A percentile compares a stretch with the other conserved stretches of the same genome.
Evolutionary conservation across 2,113 vertebrate species (phyloP).

Genomic region (Oreochromis niloticus): DNA sequence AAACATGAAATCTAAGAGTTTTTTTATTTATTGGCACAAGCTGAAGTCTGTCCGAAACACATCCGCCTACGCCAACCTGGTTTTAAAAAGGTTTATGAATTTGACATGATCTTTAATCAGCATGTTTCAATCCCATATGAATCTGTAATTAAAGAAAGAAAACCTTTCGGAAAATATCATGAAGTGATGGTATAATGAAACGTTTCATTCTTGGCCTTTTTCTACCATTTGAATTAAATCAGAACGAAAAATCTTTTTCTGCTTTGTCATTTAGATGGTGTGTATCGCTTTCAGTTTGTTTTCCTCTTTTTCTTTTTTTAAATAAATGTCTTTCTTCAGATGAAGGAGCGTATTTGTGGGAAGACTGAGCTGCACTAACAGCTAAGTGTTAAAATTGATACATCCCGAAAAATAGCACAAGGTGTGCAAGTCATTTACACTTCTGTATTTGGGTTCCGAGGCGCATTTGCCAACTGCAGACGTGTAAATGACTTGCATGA

Average conservation of each 20-base stretch:
- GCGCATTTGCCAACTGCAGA: background rate
- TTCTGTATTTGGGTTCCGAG: slow-evolving; percentile 4
- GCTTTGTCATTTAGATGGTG: background rate
- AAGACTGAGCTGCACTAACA: slow-evolving; percentile 1
- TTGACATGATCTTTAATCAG: background rate
- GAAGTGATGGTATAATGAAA: too few relatives aligned
- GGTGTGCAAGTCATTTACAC: background rate
- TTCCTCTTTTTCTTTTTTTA: background rate
- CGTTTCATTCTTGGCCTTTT: background rate
- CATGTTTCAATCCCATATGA: background rate
- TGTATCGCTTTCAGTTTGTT: background rate
- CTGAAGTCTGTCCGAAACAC: background rate
- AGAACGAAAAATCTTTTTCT: background rate
- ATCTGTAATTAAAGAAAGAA: background rate
- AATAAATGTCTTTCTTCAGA: background rate
- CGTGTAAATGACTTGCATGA: background rate
- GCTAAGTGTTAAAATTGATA: slow-evolving; percentile 9
- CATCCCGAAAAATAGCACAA: background rate
- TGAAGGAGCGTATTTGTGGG: background rate
- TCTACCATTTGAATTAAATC: background rate
- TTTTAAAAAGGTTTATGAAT: background rate
- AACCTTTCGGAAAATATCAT: background rate
- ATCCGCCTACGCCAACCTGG: background rate
- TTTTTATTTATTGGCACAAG: background rate
- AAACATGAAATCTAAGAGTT: background rate